These are phyloP conservation scores for Bufo gargarizans DNA, from an alignment of 2,113 vertebrate species.

Conservation along the genomic window DNA sequence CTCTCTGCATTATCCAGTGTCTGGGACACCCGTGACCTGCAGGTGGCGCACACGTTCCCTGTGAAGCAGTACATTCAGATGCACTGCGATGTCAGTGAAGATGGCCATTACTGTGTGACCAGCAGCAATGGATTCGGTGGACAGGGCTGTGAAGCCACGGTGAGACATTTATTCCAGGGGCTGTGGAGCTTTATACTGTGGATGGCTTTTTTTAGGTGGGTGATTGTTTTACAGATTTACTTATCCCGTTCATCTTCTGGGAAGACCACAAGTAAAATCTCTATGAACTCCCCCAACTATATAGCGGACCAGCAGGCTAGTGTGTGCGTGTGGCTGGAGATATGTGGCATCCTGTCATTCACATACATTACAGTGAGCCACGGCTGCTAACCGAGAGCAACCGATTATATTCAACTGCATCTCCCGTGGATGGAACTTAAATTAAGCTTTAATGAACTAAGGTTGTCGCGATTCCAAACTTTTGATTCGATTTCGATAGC, in stretches of 20 bases:
- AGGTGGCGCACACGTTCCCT: constrained; percentile 86
- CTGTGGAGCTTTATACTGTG: not conserved
- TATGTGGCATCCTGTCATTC: too few relatives aligned
- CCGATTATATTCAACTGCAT: too few relatives aligned
- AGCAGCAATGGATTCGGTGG: constrained; percentile 88
- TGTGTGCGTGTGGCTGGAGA: not conserved
- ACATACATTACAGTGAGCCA: not conserved
- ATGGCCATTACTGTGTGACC: constrained; percentile 83
- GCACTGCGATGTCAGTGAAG: constrained; percentile 85
- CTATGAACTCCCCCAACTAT: not conserved
- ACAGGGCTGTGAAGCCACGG: constrained; percentile 90
- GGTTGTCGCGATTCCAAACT: too few relatives aligned
- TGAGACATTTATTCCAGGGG: constrained; percentile 65
- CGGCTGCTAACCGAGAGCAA: not conserved
- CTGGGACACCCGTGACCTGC: constrained; percentile 90
- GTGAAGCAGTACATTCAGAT: constrained; percentile 92
- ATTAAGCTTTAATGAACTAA: too few relatives aligned
- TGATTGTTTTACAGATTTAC: not conserved
- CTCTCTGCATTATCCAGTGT: constrained; percentile 72
- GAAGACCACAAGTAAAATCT: not conserved
- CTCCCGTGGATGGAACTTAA: too few relatives aligned
- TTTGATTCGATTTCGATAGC: too few relatives aligned
- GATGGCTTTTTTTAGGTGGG: too few relatives aligned
- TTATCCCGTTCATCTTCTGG: not conserved
- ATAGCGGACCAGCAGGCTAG: not conserved